Base-by-base conservation (phyloP, 2,113 vertebrate genomes). In the Numida meleagris region DNA sequence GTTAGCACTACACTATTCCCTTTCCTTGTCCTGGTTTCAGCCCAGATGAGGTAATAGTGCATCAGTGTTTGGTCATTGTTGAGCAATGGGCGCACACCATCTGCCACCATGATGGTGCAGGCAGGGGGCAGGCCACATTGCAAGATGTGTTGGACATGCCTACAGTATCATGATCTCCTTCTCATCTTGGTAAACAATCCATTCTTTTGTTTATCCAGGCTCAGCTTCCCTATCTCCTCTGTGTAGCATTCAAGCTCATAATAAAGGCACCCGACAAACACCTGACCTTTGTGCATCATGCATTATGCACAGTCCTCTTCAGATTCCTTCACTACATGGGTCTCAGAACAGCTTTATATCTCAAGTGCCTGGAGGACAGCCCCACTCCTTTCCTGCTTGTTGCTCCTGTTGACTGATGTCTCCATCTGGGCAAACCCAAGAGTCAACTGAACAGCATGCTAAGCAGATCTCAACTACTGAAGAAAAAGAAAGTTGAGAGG, bases 161-260 rank as follows among this genome's bases (percentile, higher is more conserved):
- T 8, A 9, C 27, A 29, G 29, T 31, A 31, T 16, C 51, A 16
- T 7, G 19, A 67, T 74, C 45, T 45, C 53, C 55, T 77, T 83
- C 72, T 88, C 46, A 90, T 80, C 50, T 46, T 27, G 55, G n/a
- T 16, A 53, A 53, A 53, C 10, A 31, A 31, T 6, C 5, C 10
- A 9, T 31, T 31, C 27, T 53, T 53, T 66, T 86, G 72, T 80
- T 86, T 74, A 77, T 53, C 63, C 58, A 57, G 48, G 58, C 45
- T 77, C 8, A 4, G 25, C 63, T 66, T 57, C 36, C 15, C 36
- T 33, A 9, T n/a, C 46, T 57, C 58, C 13, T 88, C 79, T 0
- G 6, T 0, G 0, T 2, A 34, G 12, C 77, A 84, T 86, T 90
- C 77, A 74, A 40, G 33, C 40, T 50, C 6, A 0, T 33, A 50